Conservation (phyloP, 2,888 invertebrate species). For the Sylvicola cinctus region DNA sequence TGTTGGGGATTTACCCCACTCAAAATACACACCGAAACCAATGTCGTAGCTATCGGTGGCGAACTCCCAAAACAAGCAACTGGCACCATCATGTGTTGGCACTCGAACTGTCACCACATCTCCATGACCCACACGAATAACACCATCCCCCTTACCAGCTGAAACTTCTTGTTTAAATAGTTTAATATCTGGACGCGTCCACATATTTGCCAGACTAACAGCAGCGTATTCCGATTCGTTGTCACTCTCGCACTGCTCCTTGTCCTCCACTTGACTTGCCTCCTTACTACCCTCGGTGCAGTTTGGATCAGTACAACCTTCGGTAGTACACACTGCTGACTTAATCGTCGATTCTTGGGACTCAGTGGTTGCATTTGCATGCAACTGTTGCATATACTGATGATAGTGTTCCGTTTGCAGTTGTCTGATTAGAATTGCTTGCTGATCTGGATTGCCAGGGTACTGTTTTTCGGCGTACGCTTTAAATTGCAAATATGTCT, state of each 20-base stretch:
- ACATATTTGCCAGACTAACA: constrained; percentile 72
- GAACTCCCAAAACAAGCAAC: constrained; percentile 96
- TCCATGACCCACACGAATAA: constrained; percentile 85
- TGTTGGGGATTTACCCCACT: constrained; percentile 80
- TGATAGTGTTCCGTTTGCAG: constrained; percentile 98
- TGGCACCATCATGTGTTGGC: constrained; percentile 86
- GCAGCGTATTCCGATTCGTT: constrained; percentile 27
- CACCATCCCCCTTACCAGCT: constrained; percentile 61
- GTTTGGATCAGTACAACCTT: not conserved
- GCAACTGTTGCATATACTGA: constrained; percentile 93
- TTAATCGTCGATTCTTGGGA: not conserved
- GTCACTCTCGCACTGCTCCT: constrained; percentile 9
- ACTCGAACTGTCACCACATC: constrained; percentile 92
- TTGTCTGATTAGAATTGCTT: constrained; percentile 80
- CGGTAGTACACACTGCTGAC: not conserved
- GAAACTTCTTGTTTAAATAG: constrained; percentile 80
- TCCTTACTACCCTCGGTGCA: no score
- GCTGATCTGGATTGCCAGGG: constrained; percentile 69
- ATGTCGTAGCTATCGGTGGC: constrained; percentile 97
- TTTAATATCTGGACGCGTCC: constrained; percentile 75
- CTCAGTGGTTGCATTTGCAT: constrained; percentile 13
- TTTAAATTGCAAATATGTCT: constrained; percentile 76
- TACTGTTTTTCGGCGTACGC: constrained; percentile 89
- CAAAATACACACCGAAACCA: constrained; percentile 94
- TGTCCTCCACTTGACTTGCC: constrained; percentile 9